Base-by-base conservation (phyloP, 2,113 vertebrate species). In the Donacobius atricapilla region DNA sequence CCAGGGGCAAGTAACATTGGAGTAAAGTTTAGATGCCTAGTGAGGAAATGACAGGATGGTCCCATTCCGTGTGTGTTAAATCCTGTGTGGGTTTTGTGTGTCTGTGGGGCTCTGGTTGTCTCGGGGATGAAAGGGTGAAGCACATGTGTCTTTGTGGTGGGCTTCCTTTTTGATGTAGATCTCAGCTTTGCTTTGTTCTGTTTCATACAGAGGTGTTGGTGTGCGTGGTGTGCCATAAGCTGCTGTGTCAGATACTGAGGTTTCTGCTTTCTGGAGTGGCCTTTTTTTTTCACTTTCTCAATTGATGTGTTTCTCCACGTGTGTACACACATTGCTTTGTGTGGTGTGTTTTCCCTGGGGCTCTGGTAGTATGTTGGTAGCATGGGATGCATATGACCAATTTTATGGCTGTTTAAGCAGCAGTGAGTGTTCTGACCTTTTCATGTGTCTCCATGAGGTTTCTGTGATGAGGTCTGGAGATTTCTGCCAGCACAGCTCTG, bases 71-170 rank as follows among this genome's bases (percentile, higher is more conserved):
- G 91, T 72, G 61, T 48, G 61, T 83, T 22, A 40, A 40, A 88
- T 70, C 60, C 77, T 27, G 16, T 70, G 75, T 89, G 91, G 95
- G 89, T 45, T 81, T 8, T 44, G 63, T 54, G 76, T 86, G 68
- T 63, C 54, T 83, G 39, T 75, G 60, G 87, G 70, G 65, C 65
- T 88, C 53, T 63, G 54, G 53, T 78, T 88, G 78, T 58, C 66
- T 91, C 15, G 22, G 65, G 93, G 85, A 95, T 93, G 87, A 92
- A 96, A 93, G 92, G 47, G 30, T 86, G 92, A 90, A 68, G 75
- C 92, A 83, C 57, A 45, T 93, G 78, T 88, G 83, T 92, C 93
- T 96, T 96, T 97, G 88, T 96, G 92, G 88, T 94, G 93, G 95
- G 65, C 85, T 79, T 86, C 65, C 47, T 94, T 95, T 92, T 75